A percentile compares a stretch with the other conserved stretches of the same genome.
Conservation (phyloP, 2,888 invertebrate genomes). For the Elaeidobius kamerunicus region DNA sequence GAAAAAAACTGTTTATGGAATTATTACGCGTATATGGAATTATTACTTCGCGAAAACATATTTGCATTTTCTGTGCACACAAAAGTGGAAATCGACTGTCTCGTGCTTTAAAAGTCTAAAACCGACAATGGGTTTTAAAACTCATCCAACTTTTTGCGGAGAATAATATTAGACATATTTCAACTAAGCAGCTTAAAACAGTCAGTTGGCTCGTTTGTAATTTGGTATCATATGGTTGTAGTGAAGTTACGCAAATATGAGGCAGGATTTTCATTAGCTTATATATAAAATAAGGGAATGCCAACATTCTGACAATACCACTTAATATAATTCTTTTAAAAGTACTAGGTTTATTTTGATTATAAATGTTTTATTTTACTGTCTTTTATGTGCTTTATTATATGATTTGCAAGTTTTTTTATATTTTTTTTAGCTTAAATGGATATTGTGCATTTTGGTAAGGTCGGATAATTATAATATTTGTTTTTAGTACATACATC, state of each 20-base stretch:
- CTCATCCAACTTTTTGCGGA: slow-evolving; percentile 23
- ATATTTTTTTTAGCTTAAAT: too few species aligned
- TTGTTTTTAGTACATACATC: too few species aligned
- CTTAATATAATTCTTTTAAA: too few species aligned
- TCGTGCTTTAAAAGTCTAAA: neutral
- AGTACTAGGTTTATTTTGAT: too few species aligned
- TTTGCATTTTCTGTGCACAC: neutral
- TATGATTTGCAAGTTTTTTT: too few species aligned
- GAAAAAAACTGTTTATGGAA: too few species aligned
- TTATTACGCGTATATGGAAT: neutral
- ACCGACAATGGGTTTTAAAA: slow-evolving; percentile 22
- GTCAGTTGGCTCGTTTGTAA: slow-evolving; percentile 18
- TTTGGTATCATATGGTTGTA: slow-evolving; percentile 15
- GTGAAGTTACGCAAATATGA: slow-evolving; percentile 12
- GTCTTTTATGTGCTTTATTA: too few species aligned
- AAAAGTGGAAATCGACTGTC: neutral
- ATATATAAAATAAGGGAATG: slow-evolving; percentile 10
- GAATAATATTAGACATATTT: slow-evolving; percentile 24
- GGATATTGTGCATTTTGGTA: too few species aligned
- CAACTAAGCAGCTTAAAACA: slow-evolving; percentile 16
- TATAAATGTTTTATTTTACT: too few species aligned
- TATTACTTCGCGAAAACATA: neutral
- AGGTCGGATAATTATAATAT: too few species aligned
- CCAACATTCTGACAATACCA: slow-evolving; percentile 16
- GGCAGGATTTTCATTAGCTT: slow-evolving; percentile 14